Evolutionary conservation across 2,113 vertebrate genomes (phyloP).

Genomic region (Anas platyrhynchos): DNA sequence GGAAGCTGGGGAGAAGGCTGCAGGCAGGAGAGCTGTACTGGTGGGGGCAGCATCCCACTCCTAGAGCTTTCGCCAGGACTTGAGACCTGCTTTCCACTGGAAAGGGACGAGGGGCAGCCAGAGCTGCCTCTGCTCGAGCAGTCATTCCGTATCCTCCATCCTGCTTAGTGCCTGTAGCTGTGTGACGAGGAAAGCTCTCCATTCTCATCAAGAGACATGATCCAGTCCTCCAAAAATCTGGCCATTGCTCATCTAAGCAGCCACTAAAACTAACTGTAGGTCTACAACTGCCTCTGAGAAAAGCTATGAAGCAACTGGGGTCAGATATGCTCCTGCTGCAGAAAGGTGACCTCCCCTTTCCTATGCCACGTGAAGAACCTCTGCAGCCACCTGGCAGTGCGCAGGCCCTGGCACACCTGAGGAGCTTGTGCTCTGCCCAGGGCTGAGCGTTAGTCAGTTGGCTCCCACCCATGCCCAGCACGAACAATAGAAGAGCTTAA

Average conservation of each 20-base stretch:
- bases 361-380: fast-evolving
- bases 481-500: neutral
- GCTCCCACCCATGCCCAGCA: neutral
- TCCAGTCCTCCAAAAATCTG: neutral
- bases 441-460: fast-evolving
- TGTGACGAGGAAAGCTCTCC: neutral
- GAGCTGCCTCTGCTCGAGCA: neutral
- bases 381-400: neutral
- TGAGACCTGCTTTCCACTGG: neutral
- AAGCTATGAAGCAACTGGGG: neutral
- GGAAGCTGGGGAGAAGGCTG: neutral
- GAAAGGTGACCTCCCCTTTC: neutral
- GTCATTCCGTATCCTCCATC: fast-evolving
- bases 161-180: neutral
- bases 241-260: neutral
- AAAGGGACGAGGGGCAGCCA: neutral
- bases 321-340: fast-evolving
- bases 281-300: neutral
- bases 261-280: neutral
- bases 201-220: neutral
- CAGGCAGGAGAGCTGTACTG: neutral
- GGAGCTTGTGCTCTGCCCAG: neutral
- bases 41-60: neutral
- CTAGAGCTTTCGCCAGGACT: neutral
- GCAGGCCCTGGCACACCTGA: neutral